Percentiles rank a stretch among this genome's conserved stretches.
These are phyloP conservation scores for Orthosia gracilis DNA, from an alignment of 2,888 invertebrate species.

Conservation along the genomic window DNA sequence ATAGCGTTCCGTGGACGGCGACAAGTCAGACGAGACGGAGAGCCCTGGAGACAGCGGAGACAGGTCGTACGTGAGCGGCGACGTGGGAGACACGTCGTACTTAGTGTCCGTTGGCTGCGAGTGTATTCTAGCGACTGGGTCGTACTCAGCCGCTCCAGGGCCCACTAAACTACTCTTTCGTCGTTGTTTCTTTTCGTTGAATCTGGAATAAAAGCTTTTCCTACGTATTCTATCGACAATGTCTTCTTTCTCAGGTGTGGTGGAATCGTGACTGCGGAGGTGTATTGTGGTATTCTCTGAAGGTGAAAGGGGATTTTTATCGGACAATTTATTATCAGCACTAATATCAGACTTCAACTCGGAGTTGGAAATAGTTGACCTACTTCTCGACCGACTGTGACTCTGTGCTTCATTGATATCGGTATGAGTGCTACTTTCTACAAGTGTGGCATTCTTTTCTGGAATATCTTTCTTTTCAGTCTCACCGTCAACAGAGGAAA, in stretches of 20 bases:
- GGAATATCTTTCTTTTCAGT: slow-evolving; percentile 78
- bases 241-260: slow-evolving; percentile 92
- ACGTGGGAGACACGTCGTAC: slow-evolving; percentile 84
- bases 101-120: slow-evolving; percentile 80
- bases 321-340: slow-evolving; percentile 75
- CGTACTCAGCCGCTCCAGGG: slow-evolving; percentile 91
- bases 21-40: slow-evolving; percentile 83
- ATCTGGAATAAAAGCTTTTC: slow-evolving; percentile 97
- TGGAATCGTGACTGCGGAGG: slow-evolving; percentile 86
- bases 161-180: slow-evolving; percentile 93
- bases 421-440: slow-evolving; percentile 73
- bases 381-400: slow-evolving; percentile 85
- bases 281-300: slow-evolving; percentile 79
- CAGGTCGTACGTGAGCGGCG: slow-evolving; percentile 83
- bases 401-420: slow-evolving; percentile 74
- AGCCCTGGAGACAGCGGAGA: slow-evolving; percentile 87
- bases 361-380: slow-evolving; percentile 86
- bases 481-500: slow-evolving; percentile 80
- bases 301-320: slow-evolving; percentile 76
- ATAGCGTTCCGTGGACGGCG: slow-evolving; percentile 87
- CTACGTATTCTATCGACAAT: slow-evolving; percentile 96
- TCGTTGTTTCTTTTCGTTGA: slow-evolving; percentile 95
- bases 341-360: slow-evolving; percentile 88
- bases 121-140: slow-evolving; percentile 87
- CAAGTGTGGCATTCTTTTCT: slow-evolving; percentile 77